These are phyloP conservation scores for Bombus consobrinus DNA, from an alignment of 1,140 invertebrate species.

Conservation along the genomic window DNA sequence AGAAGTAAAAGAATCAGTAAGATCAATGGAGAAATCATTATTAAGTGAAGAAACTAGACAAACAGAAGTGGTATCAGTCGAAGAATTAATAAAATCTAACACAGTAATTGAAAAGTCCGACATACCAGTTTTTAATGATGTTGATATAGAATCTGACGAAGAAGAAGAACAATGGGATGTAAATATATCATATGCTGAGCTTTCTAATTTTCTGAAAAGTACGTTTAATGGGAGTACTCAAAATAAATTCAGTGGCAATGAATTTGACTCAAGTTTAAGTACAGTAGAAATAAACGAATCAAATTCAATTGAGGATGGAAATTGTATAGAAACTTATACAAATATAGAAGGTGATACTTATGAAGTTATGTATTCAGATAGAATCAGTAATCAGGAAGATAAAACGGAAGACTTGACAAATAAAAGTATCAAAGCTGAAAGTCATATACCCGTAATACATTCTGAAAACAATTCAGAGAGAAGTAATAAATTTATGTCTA, in stretches of 20 bases:
- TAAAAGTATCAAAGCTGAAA: neutral
- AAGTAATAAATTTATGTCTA: neutral
- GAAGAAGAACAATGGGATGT: slow-evolving; percentile 51
- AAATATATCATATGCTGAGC: neutral
- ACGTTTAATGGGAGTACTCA: neutral
- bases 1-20: neutral
- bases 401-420: neutral
- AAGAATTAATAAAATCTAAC: neutral
- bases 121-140: slow-evolving; percentile 53
- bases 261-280: neutral
- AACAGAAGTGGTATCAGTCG: neutral
- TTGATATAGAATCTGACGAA: slow-evolving; percentile 43
- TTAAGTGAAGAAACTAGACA: neutral
- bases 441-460: neutral
- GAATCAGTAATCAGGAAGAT: neutral
- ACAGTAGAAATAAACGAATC: slow-evolving; percentile 4
- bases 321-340: neutral
- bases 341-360: neutral
- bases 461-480: neutral
- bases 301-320: neutral
- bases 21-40: neutral
- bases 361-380: neutral
- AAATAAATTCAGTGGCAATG: neutral
- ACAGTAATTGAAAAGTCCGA: neutral
- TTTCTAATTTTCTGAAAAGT: neutral